Evolutionary conservation across 2,888 invertebrate genomes (phyloP).

Genomic region (Zeuzera pyrina): DNA sequence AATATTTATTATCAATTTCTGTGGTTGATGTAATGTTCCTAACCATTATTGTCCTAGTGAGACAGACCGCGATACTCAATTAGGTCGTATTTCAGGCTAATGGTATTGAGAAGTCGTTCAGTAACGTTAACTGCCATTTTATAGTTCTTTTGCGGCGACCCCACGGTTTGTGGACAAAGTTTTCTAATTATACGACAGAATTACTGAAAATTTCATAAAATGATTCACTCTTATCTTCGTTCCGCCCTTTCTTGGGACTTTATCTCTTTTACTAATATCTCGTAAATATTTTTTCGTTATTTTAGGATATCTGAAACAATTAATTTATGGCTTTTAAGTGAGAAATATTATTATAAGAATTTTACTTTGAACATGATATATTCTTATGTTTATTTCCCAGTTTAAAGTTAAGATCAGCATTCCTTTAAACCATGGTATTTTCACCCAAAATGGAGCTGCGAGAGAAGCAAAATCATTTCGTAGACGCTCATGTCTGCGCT

Average conservation of each 20-base stretch:
- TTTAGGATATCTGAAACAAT: too few relatives aligned
- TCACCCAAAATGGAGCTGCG: too few relatives aligned
- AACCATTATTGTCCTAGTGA: constrained; percentile 3
- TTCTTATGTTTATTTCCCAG: constrained; percentile 26
- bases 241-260: constrained; percentile 1
- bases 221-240: constrained; percentile 22
- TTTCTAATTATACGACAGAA: constrained; percentile 46
- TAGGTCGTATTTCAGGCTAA: constrained; percentile 42
- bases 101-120: constrained; percentile 48
- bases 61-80: constrained; percentile 2
- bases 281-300: too few relatives aligned
- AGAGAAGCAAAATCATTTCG: constrained; percentile 36
- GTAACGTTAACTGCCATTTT: constrained; percentile 48
- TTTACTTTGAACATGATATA: too few relatives aligned
- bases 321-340: too few relatives aligned
- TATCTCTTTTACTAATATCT: too few relatives aligned
- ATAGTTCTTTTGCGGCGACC: constrained; percentile 42
- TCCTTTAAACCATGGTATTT: background rate
- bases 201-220: constrained; percentile 42
- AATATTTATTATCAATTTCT: background rate
- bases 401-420: constrained; percentile 19
- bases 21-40: constrained; percentile 8
- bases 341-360: too few relatives aligned
- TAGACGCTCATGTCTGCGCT: constrained; percentile 38
- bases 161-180: constrained; percentile 36